Percentiles rank a stretch among this genome's conserved stretches.
These are phyloP conservation scores for Drosophila silvestris DNA, from an alignment of 2,888 invertebrate genomes.

Conservation along the genomic window DNA sequence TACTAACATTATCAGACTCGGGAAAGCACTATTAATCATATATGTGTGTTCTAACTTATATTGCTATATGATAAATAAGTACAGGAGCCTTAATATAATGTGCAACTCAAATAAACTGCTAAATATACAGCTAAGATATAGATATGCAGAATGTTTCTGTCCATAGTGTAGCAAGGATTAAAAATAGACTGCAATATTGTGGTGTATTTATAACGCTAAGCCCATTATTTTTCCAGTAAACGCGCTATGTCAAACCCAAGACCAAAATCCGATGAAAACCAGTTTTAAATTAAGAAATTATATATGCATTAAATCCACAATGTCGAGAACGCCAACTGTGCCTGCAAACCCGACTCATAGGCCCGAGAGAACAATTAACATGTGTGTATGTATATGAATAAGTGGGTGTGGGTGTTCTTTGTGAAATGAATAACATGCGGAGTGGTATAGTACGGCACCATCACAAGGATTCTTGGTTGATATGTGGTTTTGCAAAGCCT, in stretches of 20 bases:
- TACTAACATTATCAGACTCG: background rate
- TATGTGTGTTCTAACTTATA: background rate
- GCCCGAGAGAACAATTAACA: constrained; percentile 61
- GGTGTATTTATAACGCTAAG: constrained; percentile 5
- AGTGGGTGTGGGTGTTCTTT: constrained; percentile 21
- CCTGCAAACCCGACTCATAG: constrained; percentile 28
- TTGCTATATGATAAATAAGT: background rate
- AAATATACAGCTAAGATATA: background rate
- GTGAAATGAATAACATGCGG: constrained; percentile 42
- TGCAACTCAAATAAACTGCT: background rate
- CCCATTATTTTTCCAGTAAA: constrained; percentile 56
- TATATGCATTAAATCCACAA: constrained; percentile 78
- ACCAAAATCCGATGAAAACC: constrained; percentile 64
- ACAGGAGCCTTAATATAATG: background rate
- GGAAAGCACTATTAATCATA: background rate
- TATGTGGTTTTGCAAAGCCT: constrained; percentile 43
- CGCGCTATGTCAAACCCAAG: constrained; percentile 57
- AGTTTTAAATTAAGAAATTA: constrained; percentile 81
- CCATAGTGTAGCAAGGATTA: background rate
- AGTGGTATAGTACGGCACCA: constrained; percentile 21
- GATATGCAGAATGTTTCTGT: background rate
- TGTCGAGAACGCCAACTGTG: constrained; percentile 38
- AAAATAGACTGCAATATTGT: background rate
- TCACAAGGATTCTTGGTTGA: constrained; percentile 43
- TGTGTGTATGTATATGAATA: constrained; percentile 23